Conservation (phyloP, 2,888 invertebrate genomes). For the Erpobdella octoculata region DNA sequence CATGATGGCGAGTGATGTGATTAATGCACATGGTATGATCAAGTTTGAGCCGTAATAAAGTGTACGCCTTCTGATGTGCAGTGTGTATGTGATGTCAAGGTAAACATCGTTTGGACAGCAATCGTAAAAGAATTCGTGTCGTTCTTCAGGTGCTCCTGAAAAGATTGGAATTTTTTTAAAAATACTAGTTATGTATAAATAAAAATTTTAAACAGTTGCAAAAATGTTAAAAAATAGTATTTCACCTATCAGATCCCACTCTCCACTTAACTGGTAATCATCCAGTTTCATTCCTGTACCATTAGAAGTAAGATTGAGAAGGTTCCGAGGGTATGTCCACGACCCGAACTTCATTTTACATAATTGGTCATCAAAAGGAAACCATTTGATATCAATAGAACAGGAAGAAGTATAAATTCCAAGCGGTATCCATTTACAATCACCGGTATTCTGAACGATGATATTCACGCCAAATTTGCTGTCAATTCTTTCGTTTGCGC, state of each 20-base stretch:
- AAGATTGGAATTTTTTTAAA: background rate
- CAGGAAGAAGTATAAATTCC: constrained; percentile 39
- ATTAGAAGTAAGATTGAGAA: constrained; percentile 36
- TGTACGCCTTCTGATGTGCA: constrained; percentile 34
- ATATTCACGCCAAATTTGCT: constrained; percentile 39
- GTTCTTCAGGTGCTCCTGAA: constrained; percentile 34
- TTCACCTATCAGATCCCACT: constrained; percentile 36
- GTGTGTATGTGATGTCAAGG: constrained; percentile 38
- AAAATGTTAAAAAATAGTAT: background rate
- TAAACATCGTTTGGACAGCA: constrained; percentile 37
- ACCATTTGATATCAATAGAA: constrained; percentile 39
- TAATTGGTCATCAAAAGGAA: constrained; percentile 39
- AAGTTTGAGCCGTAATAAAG: constrained; percentile 33
- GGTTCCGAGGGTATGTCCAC: constrained; percentile 40
- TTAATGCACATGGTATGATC: constrained; percentile 33
- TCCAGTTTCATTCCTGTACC: constrained; percentile 32
- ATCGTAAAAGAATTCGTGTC: constrained; percentile 33
- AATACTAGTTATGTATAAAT: background rate
- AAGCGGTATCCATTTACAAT: constrained; percentile 38
- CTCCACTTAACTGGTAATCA: constrained; percentile 35
- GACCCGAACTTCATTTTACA: constrained; percentile 40
- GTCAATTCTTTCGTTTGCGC: constrained; percentile 39
- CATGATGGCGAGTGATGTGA: constrained; percentile 30
- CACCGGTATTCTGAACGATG: constrained; percentile 34
- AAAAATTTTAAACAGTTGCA: background rate